These are phyloP conservation scores for Oriolus oriolus DNA, from an alignment of 2,113 vertebrate species.

Conservation along the genomic window DNA sequence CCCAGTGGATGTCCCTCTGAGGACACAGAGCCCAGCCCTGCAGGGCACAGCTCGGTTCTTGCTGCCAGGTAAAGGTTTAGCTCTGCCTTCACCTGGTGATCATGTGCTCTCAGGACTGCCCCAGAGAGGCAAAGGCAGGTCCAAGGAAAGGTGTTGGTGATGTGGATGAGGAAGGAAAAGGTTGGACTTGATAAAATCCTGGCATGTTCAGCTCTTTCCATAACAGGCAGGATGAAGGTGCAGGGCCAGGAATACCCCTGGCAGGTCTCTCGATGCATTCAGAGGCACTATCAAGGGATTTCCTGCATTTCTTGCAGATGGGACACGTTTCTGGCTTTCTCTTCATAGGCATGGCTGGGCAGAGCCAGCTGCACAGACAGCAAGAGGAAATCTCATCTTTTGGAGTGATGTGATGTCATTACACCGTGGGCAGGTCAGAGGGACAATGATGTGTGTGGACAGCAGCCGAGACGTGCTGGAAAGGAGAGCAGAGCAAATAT, in stretches of 20 bases:
- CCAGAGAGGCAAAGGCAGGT: neutral
- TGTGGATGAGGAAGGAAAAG: neutral
- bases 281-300: neutral
- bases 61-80: neutral
- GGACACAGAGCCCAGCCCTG: neutral
- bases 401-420: neutral
- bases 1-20: neutral
- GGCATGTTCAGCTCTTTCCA: neutral
- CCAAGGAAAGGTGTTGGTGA: neutral
- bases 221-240: neutral
- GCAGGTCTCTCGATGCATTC: neutral
- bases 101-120: neutral
- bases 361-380: neutral
- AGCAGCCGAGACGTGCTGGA: neutral
- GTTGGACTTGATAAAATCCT: neutral
- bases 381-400: neutral
- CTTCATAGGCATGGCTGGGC: neutral
- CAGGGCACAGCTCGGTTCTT: neutral
- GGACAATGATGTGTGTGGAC: neutral
- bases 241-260: neutral
- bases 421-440: neutral
- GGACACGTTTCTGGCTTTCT: neutral
- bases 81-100: neutral
- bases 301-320: neutral
- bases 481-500: constrained; percentile 3